Evolutionary conservation across 2,888 invertebrate genomes (phyloP), one percentile per base, ranked within the genome.

Genomic region (Drosophila mercatorum): DNA sequence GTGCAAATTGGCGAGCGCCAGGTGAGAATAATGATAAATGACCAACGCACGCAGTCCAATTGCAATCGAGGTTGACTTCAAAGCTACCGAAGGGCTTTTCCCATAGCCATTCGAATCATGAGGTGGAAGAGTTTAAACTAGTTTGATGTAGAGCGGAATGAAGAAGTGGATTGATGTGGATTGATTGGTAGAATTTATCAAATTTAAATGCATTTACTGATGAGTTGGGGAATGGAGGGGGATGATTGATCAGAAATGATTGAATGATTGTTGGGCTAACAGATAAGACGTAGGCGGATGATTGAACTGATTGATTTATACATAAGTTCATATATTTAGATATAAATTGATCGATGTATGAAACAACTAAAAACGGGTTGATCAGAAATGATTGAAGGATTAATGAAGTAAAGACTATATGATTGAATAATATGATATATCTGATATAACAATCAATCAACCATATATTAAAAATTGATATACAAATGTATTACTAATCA

Each of bases 1-100:
- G 94, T 95, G 5, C 91, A 92, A 71, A 91, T 95, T 28, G 93
- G 94, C 11, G 94, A 94, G 34, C 93, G 94, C 78, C 94, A 93
- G 78, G 94, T 94, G 91, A 89, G 91, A 61, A 55, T 11, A 43
- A 76, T 85, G 73, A 80, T 66, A 57, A 72, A 74, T 75, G 67
- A 22, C 40, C 53, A 22, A 22, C 22, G 22, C 22, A n/a, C 56
- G n/a, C 49, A 26, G 51, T 31, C 38, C 28, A 49, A 41, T 43
- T 51, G 63, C 22, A 41, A 56, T 36, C 49, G 43, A 46, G 51
- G n/a, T 11, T 44, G 22, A 12, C 47, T 22, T 22, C 12, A 7
- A 17, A 41, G 43, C 41, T 34, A 41, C 31, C 3, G n/a, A 46
- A 46, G 26, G 26, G 14, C 1, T 12, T 14, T 8, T 1, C 14